Conservation (phyloP, 2,113 vertebrate genomes). For the Cynoglossus semilaevis region DNA sequence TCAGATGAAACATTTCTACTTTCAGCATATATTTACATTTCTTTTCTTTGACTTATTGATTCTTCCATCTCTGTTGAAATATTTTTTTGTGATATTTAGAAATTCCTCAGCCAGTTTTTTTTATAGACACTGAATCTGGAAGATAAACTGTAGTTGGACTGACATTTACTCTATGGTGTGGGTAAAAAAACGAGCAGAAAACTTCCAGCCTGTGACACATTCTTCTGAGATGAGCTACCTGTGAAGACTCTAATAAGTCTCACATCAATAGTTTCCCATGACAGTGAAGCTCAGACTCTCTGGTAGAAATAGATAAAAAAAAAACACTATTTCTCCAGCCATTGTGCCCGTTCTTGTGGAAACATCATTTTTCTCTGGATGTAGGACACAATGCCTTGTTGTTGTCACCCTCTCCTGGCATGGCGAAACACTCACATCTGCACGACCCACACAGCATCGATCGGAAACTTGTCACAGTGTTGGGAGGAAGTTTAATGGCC, state of each 20-base stretch:
- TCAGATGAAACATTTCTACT: too few species aligned
- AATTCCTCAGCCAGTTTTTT: slow-evolving; percentile 12
- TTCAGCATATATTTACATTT: slow-evolving; percentile 5
- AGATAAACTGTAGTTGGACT: slow-evolving; percentile 14
- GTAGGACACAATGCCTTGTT: slow-evolving; percentile 56
- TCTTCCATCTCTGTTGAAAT: slow-evolving; percentile 11
- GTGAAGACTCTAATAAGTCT: slow-evolving; percentile 59
- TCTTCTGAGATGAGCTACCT: slow-evolving; percentile 35
- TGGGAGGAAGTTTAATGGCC: slow-evolving; percentile 31
- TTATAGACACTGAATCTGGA: slow-evolving; percentile 5
- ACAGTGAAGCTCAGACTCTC: slow-evolving; percentile 29
- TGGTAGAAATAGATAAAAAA: slow-evolving; percentile 49
- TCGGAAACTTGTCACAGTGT: slow-evolving; percentile 59
- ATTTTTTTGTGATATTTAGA: slow-evolving; percentile 22
- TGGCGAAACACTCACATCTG: slow-evolving; percentile 60
- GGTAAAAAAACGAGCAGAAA: slow-evolving; percentile 32
- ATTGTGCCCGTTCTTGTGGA: slow-evolving; percentile 37
- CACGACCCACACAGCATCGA: slow-evolving; percentile 59
- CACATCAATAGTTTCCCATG: slow-evolving; percentile 44
- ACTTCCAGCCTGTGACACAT: slow-evolving; percentile 20
- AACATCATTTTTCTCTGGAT: slow-evolving; percentile 60
- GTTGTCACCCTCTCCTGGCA: slow-evolving; percentile 72
- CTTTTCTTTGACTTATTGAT: too few species aligned
- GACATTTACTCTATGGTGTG: slow-evolving; percentile 27
- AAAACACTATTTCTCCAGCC: slow-evolving; percentile 52